Base-by-base conservation (phyloP, 2,888 invertebrate species). In the Chrysodeixis includens region DNA sequence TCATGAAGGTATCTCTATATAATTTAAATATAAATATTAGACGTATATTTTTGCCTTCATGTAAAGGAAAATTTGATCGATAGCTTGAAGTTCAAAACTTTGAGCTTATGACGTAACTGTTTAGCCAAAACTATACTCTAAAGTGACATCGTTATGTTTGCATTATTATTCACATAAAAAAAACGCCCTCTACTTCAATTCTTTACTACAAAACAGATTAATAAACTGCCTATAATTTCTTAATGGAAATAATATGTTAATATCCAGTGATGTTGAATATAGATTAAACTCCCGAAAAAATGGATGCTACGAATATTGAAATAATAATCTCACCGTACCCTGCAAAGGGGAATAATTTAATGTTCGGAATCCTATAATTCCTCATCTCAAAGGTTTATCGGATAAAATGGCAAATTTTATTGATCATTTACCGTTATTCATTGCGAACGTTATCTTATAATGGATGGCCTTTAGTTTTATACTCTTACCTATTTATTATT, bases 281-380 rank as follows among this genome's bases (percentile, higher is more conserved):
- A 75, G 64, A 77, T 69, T 64, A 68, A 70, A 30, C 32, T 62
- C 18, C 54, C 32, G 30, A 44, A 74, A 71, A 71, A 66, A 26
- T 58, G 54, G 22, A 40, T 51, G 63, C 69, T 60, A 30, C 30
- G 67, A 59, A 68, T 68, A 63, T 59, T 71, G 57, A 74, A 74
- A 73, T 71, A 76, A 68, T 74, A 71, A 79, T 68, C 58, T 66
- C 55, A 56, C 52, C 61, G 40, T 65, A 35, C 54, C 56, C 32
- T 40, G 46, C 52, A 35, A 61, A 67, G 58, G 62, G 12, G 58
- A 58, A 65, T 69, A 22, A 69, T 75, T 66, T 54, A 71, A 69
- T 53, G 55, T 56, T 56, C 18, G 14, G 30, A 73, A 69, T 62
- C 70, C 65, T 64, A 64, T 72, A 69, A 75, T 71, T 56, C 63